Conservation (phyloP, 2,797 vertebrate species). For the Anas capensis region DNA sequence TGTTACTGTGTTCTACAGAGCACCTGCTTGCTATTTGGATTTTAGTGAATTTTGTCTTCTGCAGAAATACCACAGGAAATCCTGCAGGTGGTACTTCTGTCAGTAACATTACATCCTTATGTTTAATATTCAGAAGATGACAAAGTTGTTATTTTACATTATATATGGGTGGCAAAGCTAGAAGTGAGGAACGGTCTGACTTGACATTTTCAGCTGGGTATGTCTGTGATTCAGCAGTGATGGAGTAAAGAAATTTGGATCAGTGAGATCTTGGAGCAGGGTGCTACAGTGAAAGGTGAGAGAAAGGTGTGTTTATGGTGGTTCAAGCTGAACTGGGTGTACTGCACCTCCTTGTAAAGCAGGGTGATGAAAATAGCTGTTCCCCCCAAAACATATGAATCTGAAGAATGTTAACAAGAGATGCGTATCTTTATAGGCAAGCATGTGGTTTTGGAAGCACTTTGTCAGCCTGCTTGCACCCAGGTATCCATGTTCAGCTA, state of each 20-base stretch:
- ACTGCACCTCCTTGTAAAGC: neutral
- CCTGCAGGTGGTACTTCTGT: neutral
- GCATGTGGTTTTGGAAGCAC: no score
- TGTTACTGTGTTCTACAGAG: neutral
- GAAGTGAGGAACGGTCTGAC: neutral
- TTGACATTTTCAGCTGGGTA: neutral
- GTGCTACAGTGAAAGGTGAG: neutral
- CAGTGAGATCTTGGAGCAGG: neutral
- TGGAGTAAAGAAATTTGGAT: neutral
- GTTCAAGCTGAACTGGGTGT: neutral
- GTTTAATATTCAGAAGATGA: neutral
- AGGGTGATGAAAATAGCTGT: neutral
- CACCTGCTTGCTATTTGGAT: neutral
- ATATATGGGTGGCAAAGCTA: neutral
- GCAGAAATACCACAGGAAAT: neutral
- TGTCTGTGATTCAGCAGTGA: neutral
- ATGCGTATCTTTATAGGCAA: accelerated
- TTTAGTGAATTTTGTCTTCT: neutral
- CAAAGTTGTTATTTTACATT: neutral
- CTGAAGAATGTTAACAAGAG: neutral
- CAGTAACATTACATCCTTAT: neutral
- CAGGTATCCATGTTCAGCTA: accelerated
- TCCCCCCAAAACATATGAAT: neutral
- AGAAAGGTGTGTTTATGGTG: neutral
- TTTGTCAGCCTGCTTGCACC: neutral